Percentiles rank a stretch among this genome's conserved stretches.
Evolutionary conservation across 2,113 vertebrate species (phyloP).

Genomic region (Zosterops lateralis): DNA sequence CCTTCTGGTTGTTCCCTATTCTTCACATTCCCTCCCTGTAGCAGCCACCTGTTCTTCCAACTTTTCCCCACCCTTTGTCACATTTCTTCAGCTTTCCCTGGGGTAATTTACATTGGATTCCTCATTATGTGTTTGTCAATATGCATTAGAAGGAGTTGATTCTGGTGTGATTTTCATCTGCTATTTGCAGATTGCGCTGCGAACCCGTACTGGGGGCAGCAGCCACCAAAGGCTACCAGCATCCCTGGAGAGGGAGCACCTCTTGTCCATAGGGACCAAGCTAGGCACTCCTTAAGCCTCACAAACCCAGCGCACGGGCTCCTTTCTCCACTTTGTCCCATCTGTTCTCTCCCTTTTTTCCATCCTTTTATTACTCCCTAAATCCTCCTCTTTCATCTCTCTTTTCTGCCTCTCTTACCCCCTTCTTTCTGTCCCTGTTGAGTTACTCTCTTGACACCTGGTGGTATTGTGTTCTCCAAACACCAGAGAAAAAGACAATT

Average conservation of each 20-base stretch:
- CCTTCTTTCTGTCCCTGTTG: neutral
- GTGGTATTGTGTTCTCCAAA: neutral
- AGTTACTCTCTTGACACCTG: neutral
- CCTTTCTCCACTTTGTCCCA: neutral
- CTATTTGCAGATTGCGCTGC: rapidly evolving
- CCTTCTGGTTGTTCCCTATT: neutral
- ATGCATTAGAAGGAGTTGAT: neutral
- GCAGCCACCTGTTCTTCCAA: neutral
- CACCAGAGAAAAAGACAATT: neutral
- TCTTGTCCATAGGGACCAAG: neutral
- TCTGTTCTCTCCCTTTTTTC: neutral
- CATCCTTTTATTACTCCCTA: neutral
- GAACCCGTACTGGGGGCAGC: neutral
- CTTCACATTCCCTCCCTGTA: neutral
- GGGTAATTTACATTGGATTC: neutral
- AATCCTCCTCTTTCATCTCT: neutral
- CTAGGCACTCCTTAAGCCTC: neutral
- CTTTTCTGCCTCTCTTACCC: neutral
- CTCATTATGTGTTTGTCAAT: neutral
- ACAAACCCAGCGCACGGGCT: neutral
- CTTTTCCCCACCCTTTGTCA: neutral
- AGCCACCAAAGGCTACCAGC: neutral
- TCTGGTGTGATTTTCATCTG: neutral
- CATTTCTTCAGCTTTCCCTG: neutral
- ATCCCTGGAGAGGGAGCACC: neutral